phyloP scores from a whole-genome alignment of 2,113 vertebrate species.

The Ginglymostoma cirratum region DNA sequence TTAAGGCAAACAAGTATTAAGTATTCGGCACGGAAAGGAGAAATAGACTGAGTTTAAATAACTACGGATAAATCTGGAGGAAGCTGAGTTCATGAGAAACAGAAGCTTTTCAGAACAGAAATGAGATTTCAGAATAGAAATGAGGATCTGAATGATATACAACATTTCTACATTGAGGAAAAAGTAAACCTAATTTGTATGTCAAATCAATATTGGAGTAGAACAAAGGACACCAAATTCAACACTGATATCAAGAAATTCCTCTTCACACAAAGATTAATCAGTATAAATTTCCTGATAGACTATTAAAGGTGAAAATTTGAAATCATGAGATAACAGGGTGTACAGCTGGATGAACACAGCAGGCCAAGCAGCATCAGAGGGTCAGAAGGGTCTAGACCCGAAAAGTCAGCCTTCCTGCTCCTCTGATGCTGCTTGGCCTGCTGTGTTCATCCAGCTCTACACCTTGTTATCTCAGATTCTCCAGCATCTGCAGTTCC shows the following conservation, averaged over 20 bases:
- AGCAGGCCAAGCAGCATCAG: no score
- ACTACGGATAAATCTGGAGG: not conserved
- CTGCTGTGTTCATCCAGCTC: no score
- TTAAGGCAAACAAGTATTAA: not conserved
- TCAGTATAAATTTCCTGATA: not conserved
- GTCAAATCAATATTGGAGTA: not conserved
- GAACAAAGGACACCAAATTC: not conserved
- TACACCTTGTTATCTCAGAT: no score
- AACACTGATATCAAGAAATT: not conserved
- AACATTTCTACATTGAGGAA: not conserved
- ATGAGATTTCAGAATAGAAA: not conserved
- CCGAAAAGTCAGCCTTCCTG: no score
- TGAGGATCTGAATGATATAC: not conserved
- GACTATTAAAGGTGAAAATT: not conserved
- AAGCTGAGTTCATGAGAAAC: not conserved
- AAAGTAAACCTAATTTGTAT: not conserved
- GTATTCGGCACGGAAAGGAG: not conserved
- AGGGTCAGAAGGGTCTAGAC: no score
- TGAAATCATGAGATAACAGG: no score
- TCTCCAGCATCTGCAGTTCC: no score
- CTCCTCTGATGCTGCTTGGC: no score
- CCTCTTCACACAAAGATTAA: not conserved
- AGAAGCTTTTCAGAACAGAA: not conserved
- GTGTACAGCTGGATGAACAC: no score
- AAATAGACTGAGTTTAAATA: not conserved